Conservation (phyloP, 2,797 vertebrate genomes). For the Thamnophis elegans region DNA sequence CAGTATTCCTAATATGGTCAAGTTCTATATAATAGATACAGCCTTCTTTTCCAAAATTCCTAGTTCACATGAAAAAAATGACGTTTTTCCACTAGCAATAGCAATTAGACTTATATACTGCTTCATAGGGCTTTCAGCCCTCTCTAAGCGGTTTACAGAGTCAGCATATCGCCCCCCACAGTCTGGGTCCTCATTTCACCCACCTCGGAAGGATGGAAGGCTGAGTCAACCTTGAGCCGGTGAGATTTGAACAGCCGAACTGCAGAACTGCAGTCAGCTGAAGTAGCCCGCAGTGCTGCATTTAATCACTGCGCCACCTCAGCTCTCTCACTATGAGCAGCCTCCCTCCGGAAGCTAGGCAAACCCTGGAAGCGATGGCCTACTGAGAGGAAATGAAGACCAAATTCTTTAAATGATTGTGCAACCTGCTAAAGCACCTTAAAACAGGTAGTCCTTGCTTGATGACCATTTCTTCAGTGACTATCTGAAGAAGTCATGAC, state of each 20-base stretch:
- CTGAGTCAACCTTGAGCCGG: too few species aligned
- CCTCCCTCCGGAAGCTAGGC: neutral
- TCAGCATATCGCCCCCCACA: too few species aligned
- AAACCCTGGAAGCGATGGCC: neutral
- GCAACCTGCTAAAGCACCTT: neutral
- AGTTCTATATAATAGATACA: neutral
- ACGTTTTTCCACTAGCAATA: neutral
- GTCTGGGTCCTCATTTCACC: too few species aligned
- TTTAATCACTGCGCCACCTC: too few species aligned
- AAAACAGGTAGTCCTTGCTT: neutral
- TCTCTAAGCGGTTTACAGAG: too few species aligned
- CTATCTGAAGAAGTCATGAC: neutral
- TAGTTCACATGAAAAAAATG: neutral
- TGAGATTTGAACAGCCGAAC: too few species aligned
- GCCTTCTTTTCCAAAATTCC: neutral
- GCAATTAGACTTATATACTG: too few species aligned
- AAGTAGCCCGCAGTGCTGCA: too few species aligned
- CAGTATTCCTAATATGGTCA: neutral
- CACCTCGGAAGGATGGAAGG: too few species aligned
- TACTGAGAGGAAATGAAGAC: neutral
- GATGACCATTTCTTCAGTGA: neutral
- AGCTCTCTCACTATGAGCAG: too few species aligned
- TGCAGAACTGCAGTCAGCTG: too few species aligned
- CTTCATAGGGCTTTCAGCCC: too few species aligned
- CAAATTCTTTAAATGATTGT: neutral